Evolutionary conservation across 2,113 vertebrate species (phyloP).

Genomic region (Passer montanus): DNA sequence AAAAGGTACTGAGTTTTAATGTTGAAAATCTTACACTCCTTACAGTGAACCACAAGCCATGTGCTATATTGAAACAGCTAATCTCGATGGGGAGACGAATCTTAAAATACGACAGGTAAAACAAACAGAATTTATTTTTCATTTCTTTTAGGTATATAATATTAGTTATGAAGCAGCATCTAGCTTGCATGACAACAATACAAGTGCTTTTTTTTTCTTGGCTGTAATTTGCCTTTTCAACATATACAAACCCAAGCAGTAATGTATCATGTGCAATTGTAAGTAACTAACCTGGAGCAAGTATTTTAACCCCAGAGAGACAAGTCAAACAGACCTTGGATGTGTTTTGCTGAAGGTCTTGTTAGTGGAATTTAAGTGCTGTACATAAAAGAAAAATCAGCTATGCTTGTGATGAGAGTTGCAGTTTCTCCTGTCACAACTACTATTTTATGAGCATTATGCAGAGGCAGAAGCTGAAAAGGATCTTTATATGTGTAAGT

Average conservation of each 20-base stretch:
- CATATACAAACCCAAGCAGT: not conserved
- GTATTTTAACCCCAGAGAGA: not conserved
- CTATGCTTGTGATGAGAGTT: not conserved
- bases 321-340: not conserved
- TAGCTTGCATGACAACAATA: not conserved
- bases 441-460: not conserved
- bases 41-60: constrained; percentile 97
- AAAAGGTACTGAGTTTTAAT: not conserved
- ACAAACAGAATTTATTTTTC: not conserved
- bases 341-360: not conserved
- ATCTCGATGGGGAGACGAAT: constrained; percentile 98
- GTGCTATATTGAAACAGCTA: constrained; percentile 98
- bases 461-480: not conserved
- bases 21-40: not conserved
- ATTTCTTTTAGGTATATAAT: not conserved
- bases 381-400: not conserved
- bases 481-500: not conserved
- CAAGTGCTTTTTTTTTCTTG: not conserved
- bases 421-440: not conserved
- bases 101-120: constrained; percentile 97
- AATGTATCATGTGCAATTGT: not conserved
- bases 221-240: not conserved
- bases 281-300: not conserved
- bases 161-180: not conserved
- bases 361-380: not conserved